Evolutionary conservation across 2,888 invertebrate species (phyloP), one percentile per base, ranked within the genome.

Genomic region (Cryptosula pallasiana): DNA sequence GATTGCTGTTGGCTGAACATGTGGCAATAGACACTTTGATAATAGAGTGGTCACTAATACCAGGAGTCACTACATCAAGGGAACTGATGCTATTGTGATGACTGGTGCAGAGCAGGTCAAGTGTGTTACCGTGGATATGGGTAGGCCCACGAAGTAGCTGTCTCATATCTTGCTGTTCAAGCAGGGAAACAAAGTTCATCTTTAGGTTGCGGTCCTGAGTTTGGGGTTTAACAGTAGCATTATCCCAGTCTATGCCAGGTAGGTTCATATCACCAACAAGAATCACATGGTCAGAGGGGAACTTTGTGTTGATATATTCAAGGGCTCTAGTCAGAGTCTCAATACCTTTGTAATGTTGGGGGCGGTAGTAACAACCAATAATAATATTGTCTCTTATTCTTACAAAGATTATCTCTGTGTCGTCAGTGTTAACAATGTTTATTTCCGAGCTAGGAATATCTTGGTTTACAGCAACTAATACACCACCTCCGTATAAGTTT

Each of bases 311-410:
- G 2, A 63, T 27, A 3, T 27, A 5, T 32, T 32, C 32, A 25
- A 63, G 20, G 29, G 63, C 5, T 5, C n/a, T 63, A 13, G 2
- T 9, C 32, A 63, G 32, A 13, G 34, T 34, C 1, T 2, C 2
- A 32, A 63, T 2, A n/a, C 32, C 34, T 63, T n/a, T 63, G n/a
- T 32, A 27, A 32, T 27, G 25, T 63, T 20, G 63, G 29, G 34
- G 63, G 5, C 63, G 63, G 34, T 63, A 63, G 63, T 63, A 63
- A n/a, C 63, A 63, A 29, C 63, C 63, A 9, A 63, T 32, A 5
- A 63, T 29, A 9, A 32, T 16, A n/a, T n/a, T n/a, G n/a, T n/a
- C n/a, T n/a, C n/a, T n/a, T n/a, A n/a, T n/a, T n/a, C n/a, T n/a
- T n/a, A n/a, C n/a, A n/a, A n/a, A n/a, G n/a, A n/a, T n/a, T n/a